Evolutionary conservation across 2,888 invertebrate species (phyloP).

Genomic region (Exephanes ischioxanthus): DNA sequence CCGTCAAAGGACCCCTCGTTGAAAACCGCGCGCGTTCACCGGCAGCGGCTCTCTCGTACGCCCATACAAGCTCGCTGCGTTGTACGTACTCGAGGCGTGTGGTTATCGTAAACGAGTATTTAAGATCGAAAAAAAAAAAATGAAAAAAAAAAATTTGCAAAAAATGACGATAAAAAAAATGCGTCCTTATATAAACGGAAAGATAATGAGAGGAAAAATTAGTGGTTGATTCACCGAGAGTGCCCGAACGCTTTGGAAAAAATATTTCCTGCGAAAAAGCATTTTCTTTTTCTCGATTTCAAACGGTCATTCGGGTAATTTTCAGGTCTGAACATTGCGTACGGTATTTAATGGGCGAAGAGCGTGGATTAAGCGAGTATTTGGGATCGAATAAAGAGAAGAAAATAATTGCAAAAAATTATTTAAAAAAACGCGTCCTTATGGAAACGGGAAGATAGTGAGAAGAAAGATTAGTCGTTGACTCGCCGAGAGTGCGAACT

Average conservation of each 20-base stretch:
- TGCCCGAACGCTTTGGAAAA: background rate
- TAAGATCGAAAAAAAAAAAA: conserved; percentile 9
- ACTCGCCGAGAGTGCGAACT: no score
- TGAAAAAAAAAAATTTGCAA: background rate
- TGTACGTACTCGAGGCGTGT: conserved; percentile 22
- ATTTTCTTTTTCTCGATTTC: background rate
- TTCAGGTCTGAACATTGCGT: no score
- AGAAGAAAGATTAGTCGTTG: no score
- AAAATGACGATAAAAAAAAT: conserved; percentile 1
- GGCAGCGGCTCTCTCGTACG: conserved; percentile 1
- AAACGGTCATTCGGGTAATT: no score
- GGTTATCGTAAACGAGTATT: conserved; percentile 44
- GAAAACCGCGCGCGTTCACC: conserved; percentile 43
- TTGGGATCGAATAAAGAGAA: no score
- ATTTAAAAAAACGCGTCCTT: no score
- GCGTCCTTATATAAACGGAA: background rate
- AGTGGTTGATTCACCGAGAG: background rate
- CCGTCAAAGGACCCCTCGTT: conserved; percentile 54
- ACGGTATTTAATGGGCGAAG: no score
- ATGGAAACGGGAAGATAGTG: no score
- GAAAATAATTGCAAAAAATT: no score
- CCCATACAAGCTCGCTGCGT: background rate
- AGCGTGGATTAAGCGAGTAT: no score
- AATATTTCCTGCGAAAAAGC: background rate
- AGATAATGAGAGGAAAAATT: background rate